Conservation (phyloP, 2,113 vertebrate species). For the Anguilla japonica region DNA sequence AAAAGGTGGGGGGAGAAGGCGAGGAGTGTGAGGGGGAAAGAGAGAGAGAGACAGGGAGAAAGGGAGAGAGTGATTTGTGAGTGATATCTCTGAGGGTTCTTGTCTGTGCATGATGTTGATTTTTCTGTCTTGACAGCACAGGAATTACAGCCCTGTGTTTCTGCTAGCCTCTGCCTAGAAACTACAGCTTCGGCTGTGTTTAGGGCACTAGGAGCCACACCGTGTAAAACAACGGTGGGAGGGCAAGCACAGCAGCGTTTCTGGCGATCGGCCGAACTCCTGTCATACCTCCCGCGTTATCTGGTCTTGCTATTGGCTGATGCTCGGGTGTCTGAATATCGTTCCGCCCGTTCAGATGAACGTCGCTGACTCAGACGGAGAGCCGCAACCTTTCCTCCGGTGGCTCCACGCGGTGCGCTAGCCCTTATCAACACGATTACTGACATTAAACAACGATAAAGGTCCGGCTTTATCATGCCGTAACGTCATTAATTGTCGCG, state of each 20-base stretch:
- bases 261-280: not conserved
- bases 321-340: not conserved
- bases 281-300: not conserved
- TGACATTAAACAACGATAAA: not conserved
- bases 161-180: too few species aligned
- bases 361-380: not conserved
- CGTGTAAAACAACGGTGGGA: too few species aligned
- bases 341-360: not conserved
- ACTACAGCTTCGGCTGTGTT: not conserved
- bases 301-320: not conserved
- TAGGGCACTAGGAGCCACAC: too few species aligned
- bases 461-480: too few species aligned
- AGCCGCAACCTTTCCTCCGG: not conserved
- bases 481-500: too few species aligned
- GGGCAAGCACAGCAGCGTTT: not conserved
- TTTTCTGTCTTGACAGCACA: too few species aligned
- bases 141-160: too few species aligned
- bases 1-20: not conserved
- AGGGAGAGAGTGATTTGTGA: too few species aligned
- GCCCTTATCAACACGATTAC: not conserved
- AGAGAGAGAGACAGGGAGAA: too few species aligned
- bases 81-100: too few species aligned
- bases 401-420: not conserved
- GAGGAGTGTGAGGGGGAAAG: too few species aligned
- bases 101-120: too few species aligned